phyloP scores from a whole-genome alignment of 1,140 invertebrate species.

The Carposina sasakii region DNA sequence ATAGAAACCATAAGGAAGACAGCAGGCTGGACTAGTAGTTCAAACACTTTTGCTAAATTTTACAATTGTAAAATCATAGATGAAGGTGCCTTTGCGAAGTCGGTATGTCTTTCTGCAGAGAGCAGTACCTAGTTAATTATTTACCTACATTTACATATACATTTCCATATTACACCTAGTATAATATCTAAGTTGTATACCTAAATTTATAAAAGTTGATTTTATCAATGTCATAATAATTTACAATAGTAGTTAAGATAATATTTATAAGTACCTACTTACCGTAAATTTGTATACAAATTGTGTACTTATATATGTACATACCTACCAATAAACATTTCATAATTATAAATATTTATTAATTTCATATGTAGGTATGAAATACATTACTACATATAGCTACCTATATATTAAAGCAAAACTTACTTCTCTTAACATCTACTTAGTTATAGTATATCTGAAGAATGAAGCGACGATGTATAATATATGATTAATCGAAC shows the following conservation, averaged over 20 bases:
- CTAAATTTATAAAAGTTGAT: not conserved
- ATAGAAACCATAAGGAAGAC: conserved; percentile 19
- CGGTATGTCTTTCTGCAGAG: not conserved
- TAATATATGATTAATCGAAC: conserved; percentile 4
- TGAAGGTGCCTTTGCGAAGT: not conserved
- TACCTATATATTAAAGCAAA: not conserved
- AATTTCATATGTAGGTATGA: not conserved
- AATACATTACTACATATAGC: not conserved
- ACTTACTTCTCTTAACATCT: conserved; percentile 1
- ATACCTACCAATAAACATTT: too few relatives aligned
- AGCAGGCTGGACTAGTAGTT: conserved; percentile 23
- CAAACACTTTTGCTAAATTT: conserved; percentile 22
- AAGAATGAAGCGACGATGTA: conserved; percentile 1
- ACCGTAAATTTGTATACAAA: not conserved
- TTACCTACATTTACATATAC: too few relatives aligned
- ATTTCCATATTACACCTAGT: too few relatives aligned
- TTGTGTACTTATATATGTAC: not conserved
- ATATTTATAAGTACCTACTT: not conserved
- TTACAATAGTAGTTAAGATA: not conserved
- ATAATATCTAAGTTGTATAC: too few relatives aligned
- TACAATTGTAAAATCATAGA: conserved; percentile 20
- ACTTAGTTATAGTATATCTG: not conserved
- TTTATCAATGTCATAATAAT: too few relatives aligned
- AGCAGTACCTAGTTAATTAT: too few relatives aligned
- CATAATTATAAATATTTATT: not conserved